phyloP scores from a whole-genome alignment of 1,140 invertebrate species.

The Telenomus remus region DNA sequence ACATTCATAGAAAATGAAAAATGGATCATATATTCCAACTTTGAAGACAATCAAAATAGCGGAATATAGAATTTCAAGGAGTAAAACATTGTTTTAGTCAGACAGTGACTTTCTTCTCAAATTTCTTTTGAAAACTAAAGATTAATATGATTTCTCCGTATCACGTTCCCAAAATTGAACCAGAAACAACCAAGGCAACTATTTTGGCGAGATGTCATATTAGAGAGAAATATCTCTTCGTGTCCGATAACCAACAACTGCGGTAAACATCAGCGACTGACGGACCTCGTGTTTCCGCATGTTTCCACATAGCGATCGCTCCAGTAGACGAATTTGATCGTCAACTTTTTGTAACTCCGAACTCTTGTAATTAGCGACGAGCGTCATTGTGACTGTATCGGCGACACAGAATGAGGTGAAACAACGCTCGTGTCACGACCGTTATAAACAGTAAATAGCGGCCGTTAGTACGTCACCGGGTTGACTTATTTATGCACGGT shows the following conservation, averaged over 20 bases:
- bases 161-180: conserved; percentile 4
- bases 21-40: too few relatives aligned
- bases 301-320: conserved; percentile 8
- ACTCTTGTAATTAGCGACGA: conserved; percentile 44
- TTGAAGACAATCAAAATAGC: too few relatives aligned
- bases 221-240: conserved; percentile 25
- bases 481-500: conserved; percentile 35
- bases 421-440: conserved; percentile 27
- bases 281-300: conserved; percentile 6
- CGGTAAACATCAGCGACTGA: conserved; percentile 18
- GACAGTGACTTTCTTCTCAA: too few relatives aligned
- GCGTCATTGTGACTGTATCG: conserved; percentile 28
- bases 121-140: too few relatives aligned
- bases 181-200: conserved; percentile 8
- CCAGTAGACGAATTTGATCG: conserved; percentile 5
- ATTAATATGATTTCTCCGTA: too few relatives aligned
- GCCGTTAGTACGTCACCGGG: conserved; percentile 30
- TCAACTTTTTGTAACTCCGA: conserved; percentile 14
- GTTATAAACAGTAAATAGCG: conserved; percentile 31
- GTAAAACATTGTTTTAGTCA: too few relatives aligned
- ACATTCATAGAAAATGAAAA: too few relatives aligned
- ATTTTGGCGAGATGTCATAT: conserved; percentile 7
- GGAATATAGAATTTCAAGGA: too few relatives aligned
- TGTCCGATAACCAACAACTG: conserved; percentile 32
- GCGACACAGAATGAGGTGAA: conserved; percentile 14